Evolutionary conservation across 2,113 vertebrate species (phyloP), one percentile per base, ranked within the genome.

Genomic region (Pseudorectes ferrugineus): DNA sequence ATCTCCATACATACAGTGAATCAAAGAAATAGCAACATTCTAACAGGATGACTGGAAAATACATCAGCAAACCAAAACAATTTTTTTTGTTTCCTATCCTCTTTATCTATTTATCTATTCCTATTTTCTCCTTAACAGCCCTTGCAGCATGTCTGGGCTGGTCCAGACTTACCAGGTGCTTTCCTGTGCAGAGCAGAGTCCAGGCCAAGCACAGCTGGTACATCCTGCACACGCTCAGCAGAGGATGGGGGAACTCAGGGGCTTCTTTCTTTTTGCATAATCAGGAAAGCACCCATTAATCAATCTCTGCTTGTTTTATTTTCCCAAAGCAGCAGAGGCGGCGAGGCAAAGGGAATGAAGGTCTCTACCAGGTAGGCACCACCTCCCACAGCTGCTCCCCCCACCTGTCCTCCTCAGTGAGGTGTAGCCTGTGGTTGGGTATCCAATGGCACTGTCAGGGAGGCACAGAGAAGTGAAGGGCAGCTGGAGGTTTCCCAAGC

Each of bases 301-400:
- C 35, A 45, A 93, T 45, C 33, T 31, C 0, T 4, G 24, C 29
- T 58, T 73, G 6, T 82, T 71, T 94, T 61, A 19, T 40, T 84
- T 88, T 57, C 88, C 33, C 43, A 29, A 80, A 95, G 63, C 97
- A 97, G 62, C 98, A 98, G 95, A 96, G 97, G 55, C 97, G 97
- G 40, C 97, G 98, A 95, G 98, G 96, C 85, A 98, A 98, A 95
- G 98, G 97, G 16, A 97, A 96, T 0, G 98, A 98, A 5, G 96
- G 59, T 11, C 92, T 98, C 73, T 98, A 98, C 94, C 98, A 98
- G 98, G 98, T 98, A 95, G 79, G 97, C 15, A 68, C 58, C 61
- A 9, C 28, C 18, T 14, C 10, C 21, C 62, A 38, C 38, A 75
- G 38, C 55, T 81, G 43, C 43, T 76, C 19, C 74, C 28, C 46